Base-by-base conservation (phyloP, 1,140 invertebrate species). In the Apolygus lucorum region DNA sequence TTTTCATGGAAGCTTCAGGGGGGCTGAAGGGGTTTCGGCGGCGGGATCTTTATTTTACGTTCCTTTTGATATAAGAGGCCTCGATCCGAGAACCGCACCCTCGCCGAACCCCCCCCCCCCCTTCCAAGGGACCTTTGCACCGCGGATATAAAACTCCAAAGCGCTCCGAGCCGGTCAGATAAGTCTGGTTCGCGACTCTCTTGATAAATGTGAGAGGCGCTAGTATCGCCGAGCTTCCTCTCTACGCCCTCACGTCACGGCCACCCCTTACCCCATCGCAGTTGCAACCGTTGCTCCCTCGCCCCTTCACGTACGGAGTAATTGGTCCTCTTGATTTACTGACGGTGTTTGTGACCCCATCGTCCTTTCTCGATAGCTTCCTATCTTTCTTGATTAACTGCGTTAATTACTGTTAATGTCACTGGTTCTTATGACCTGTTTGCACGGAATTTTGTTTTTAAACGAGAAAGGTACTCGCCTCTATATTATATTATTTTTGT, bases 351-450 rank as follows among this genome's bases (percentile, higher is more conserved):
- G 8, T 11, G 34, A 49, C 34, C 17, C 34, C 34, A 8, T 49
- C 34, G 34, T 11, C n/a, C n/a, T n/a, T n/a, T n/a, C 34, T 49
- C 34, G 34, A 49, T 49, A 49, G 34, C 34, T 49, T 49, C 34
- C 34, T 49, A 49, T 49, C 34, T 49, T 49, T 49, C 34, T 49
- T 49, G 34, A 49, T 49, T 49, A 49, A 49, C 34, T 49, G 34
- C 34, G 34, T 49, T 49, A 49, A 49, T 49, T 49, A 49, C 34
- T 49, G 34, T 49, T 49, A 49, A 49, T 49, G 34, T 17, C 34
- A n/a, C n/a, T n/a, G n/a, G n/a, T n/a, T n/a, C n/a, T n/a, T n/a
- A n/a, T n/a, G n/a, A n/a, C n/a, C n/a, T n/a, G n/a, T n/a, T n/a
- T n/a, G n/a, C n/a, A n/a, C n/a, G n/a, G n/a, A n/a, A n/a, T n/a